Conservation (phyloP, 2,888 invertebrate species). For the Agrochola macilenta region DNA sequence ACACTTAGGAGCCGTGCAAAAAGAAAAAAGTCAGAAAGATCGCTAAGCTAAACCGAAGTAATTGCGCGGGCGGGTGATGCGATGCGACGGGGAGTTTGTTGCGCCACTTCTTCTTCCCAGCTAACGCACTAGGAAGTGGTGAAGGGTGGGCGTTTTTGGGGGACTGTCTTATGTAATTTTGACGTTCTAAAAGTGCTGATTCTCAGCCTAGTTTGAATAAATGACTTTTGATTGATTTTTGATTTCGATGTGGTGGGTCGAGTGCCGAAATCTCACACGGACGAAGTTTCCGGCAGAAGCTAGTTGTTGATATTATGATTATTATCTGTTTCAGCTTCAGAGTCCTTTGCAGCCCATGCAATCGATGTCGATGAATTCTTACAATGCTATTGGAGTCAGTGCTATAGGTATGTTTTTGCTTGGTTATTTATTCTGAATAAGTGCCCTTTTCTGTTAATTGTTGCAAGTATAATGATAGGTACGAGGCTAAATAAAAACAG, state of each 20-base stretch:
- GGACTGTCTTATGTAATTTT: no score
- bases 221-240: no score
- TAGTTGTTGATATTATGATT: neutral
- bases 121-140: no score
- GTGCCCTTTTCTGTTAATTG: neutral
- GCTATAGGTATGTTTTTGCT: constrained; percentile 77
- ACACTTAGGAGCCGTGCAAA: no score
- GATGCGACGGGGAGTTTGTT: no score
- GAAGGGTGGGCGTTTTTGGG: no score
- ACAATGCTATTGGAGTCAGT: constrained; percentile 83
- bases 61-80: neutral
- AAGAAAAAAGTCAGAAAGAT: neutral
- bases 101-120: no score
- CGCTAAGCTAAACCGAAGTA: neutral
- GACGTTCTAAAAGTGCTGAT: no score
- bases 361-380: constrained; percentile 85
- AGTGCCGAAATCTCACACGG: no score
- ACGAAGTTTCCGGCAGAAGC: neutral
- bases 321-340: constrained; percentile 79
- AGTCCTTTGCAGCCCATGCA: constrained; percentile 85
- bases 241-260: neutral
- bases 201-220: no score
- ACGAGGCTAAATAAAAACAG: neutral
- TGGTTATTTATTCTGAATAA: neutral
- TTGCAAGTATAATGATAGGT: neutral